Evolutionary conservation across 2,113 vertebrate species (phyloP).

Genomic region (Salminus brasiliensis): DNA sequence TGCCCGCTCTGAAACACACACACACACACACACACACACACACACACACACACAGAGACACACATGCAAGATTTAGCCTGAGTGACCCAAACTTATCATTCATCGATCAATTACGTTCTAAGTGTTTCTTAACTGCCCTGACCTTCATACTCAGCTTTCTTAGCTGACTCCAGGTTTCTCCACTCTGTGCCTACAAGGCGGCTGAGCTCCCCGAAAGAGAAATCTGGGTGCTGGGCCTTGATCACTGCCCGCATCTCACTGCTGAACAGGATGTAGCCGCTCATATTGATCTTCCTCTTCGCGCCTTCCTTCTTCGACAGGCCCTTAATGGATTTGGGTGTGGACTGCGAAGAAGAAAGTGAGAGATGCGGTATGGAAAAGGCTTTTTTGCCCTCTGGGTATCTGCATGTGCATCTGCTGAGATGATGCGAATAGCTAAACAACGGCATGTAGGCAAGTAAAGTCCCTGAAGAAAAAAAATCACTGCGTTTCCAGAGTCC

Average conservation of each 20-base stretch:
- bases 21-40: no score
- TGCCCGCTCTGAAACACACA: constrained; percentile 91
- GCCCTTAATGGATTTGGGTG: constrained; percentile 93
- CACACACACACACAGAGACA: no score
- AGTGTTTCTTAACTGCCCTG: constrained; percentile 47
- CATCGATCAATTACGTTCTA: no score
- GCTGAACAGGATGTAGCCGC: constrained; percentile 98
- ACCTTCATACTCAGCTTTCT: constrained; percentile 99
- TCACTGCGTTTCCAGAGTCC: no score
- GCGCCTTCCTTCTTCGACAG: constrained; percentile 95
- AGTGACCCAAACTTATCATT: not conserved
- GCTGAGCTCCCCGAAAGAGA: constrained; percentile 97
- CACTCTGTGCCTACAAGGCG: constrained; percentile 97
- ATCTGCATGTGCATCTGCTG: not conserved
- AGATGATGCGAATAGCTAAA: not conserved
- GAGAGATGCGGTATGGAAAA: not conserved
- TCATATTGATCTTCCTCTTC: constrained; percentile 99
- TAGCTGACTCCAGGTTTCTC: constrained; percentile 94
- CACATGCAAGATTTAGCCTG: not conserved
- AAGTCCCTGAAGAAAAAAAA: not conserved
- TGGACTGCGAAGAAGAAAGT: constrained; percentile 80
- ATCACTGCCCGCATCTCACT: constrained; percentile 99
- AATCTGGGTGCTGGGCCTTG: constrained; percentile 97
- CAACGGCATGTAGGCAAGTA: not conserved
- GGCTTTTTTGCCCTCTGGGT: not conserved